Evolutionary conservation across 2,113 vertebrate genomes (phyloP), one percentile per base, ranked within the genome.

Genomic region (Chaetura pelagica): DNA sequence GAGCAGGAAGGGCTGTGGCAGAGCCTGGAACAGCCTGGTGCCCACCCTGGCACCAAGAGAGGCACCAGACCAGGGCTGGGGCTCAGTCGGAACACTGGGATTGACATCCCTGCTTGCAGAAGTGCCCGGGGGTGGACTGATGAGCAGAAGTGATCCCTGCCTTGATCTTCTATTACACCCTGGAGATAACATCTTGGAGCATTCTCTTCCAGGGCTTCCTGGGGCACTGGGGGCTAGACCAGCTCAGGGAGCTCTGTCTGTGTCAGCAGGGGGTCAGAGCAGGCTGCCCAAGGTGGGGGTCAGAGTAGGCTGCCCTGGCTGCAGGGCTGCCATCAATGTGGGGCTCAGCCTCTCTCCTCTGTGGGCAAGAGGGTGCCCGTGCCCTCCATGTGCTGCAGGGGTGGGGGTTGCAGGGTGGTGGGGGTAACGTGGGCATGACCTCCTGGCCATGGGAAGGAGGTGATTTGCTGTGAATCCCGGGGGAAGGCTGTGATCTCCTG

Each of bases 351-450:
- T 8, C 63, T 77, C 5, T 21, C 32, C 29, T 24, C 3, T 13
- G 6, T 7, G 64, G 55, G 38, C 1, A 2, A 4, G 42, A 26
- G n/a, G 1, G 3, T 12, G 38, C 35, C 29, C 0, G 1, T n/a
- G 72, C 30, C 40, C 46, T 14, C 16, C 16, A 8, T 46, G 49
- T 3, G 0, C 2, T 21, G 24, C 10, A 6, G 62, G 35, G 46
- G 19, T 17, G 15, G 73, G 63, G 4, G 14, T 10, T 14, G 82
- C 27, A 34, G 84, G 34, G 44, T 10, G 22, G 13, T 23, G 38
- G 11, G 63, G 84, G 54, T 92, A 81, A 55, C 73, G 15, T 0
- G 42, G 20, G 26, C 35, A 10, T 19, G 66, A 54, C 86, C 69
- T 66, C 64, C 14, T 0, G 1, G 1, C 6, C 3, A 84, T 49